Evolutionary conservation across 2,888 invertebrate genomes (phyloP).

Genomic region (Amphipyra tragopoginis): DNA sequence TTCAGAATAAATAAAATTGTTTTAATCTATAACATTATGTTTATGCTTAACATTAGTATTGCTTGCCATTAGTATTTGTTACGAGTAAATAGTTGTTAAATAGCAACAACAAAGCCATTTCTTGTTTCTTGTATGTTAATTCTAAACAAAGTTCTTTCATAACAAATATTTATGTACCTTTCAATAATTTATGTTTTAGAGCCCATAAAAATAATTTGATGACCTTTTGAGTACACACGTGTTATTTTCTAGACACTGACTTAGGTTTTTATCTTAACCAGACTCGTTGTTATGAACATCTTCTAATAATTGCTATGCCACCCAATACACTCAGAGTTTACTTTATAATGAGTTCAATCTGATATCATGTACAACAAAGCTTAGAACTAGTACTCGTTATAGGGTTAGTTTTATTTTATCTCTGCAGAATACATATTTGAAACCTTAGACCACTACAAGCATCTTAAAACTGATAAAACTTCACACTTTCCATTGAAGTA

Average conservation of each 20-base stretch:
- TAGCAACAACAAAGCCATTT: slow-evolving; percentile 17
- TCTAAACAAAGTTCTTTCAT: slow-evolving; percentile 26
- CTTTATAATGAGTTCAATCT: neutral
- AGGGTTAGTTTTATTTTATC: neutral
- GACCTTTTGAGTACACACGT: neutral
- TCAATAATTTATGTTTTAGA: slow-evolving; percentile 1
- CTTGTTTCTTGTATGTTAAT: slow-evolving; percentile 3
- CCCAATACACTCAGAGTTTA: neutral
- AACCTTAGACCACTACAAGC: neutral
- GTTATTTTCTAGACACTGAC: neutral
- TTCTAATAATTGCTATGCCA: neutral
- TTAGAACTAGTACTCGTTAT: neutral
- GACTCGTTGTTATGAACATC: neutral
- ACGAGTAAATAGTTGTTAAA: slow-evolving; percentile 1
- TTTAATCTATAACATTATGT: no score
- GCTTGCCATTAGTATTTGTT: neutral
- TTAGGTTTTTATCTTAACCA: neutral
- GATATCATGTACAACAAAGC: no score
- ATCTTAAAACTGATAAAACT: neutral
- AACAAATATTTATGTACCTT: neutral
- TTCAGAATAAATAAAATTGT: no score
- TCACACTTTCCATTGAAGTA: neutral
- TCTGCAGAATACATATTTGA: neutral
- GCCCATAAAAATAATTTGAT: slow-evolving; percentile 5
- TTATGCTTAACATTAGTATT: slow-evolving; percentile 3